Evolutionary conservation across 2,888 invertebrate species (phyloP).

Genomic region (Rhopalosiphum nymphaeae): DNA sequence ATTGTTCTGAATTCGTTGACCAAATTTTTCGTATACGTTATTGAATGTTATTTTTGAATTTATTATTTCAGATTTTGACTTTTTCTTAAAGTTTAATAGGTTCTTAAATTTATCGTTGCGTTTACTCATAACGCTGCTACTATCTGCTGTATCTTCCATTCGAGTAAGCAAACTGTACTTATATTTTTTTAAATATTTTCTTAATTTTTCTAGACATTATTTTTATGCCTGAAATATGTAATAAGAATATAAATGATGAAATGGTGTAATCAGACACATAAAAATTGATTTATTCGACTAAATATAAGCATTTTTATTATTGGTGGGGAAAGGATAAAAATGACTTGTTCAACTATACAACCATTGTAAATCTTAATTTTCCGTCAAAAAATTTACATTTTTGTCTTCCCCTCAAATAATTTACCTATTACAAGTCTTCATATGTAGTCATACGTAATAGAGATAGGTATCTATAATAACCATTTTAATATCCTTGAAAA

Average conservation of each 20-base stretch:
- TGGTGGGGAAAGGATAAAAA: too few species aligned
- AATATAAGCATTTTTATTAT: too few species aligned
- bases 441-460: too few species aligned
- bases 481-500: too few species aligned
- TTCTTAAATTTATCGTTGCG: too few species aligned
- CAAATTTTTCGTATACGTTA: neutral
- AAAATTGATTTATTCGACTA: neutral
- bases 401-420: too few species aligned
- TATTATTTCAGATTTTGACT: neutral
- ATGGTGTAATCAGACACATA: neutral
- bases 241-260: neutral
- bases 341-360: too few species aligned
- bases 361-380: too few species aligned
- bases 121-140: neutral
- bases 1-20: neutral
- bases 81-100: neutral
- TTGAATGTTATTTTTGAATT: too few species aligned
- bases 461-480: too few species aligned
- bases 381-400: too few species aligned
- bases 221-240: neutral
- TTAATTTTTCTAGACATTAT: neutral
- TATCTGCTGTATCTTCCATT: neutral
- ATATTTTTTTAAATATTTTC: constrained; percentile 7
- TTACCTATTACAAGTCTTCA: too few species aligned
- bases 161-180: neutral